phyloP scores from a whole-genome alignment of 2,113 vertebrate species.

The Suncus etruscus region DNA sequence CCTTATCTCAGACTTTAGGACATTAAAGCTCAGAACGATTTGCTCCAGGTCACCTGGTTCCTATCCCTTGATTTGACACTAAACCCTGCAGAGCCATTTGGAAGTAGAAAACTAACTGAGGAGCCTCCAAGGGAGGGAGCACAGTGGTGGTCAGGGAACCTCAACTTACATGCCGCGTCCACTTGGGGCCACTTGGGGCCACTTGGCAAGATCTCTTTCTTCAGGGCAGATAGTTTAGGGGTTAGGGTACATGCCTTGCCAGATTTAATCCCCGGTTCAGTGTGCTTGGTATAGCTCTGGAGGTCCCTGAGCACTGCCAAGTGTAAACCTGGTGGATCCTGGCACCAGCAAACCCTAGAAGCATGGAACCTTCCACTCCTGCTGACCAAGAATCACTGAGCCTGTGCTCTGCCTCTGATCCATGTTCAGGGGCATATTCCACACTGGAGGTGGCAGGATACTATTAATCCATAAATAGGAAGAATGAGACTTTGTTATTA shows the following conservation, averaged over 20 bases:
- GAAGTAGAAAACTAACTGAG: neutral
- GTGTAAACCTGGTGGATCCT: too few species aligned
- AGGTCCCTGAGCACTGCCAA: too few species aligned
- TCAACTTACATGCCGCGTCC: neutral
- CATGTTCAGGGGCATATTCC: neutral
- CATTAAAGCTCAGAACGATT: neutral
- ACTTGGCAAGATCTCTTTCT: neutral
- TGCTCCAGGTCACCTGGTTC: neutral
- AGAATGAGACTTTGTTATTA: constrained; percentile 24
- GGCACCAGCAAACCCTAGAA: too few species aligned
- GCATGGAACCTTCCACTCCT: too few species aligned
- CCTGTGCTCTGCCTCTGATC: too few species aligned
- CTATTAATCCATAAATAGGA: neutral
- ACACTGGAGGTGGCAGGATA: neutral
- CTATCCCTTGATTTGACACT: neutral
- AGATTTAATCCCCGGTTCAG: too few species aligned
- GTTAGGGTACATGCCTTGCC: too few species aligned
- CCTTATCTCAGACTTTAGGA: neutral
- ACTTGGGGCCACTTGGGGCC: neutral
- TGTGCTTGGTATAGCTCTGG: too few species aligned
- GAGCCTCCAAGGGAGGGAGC: too few species aligned
- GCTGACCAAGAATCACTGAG: too few species aligned
- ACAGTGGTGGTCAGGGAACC: neutral
- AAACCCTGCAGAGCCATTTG: neutral
- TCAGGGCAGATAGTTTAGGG: neutral